phyloP scores from a whole-genome alignment of 2,797 vertebrate species.

The Pangasius mekongensis region DNA sequence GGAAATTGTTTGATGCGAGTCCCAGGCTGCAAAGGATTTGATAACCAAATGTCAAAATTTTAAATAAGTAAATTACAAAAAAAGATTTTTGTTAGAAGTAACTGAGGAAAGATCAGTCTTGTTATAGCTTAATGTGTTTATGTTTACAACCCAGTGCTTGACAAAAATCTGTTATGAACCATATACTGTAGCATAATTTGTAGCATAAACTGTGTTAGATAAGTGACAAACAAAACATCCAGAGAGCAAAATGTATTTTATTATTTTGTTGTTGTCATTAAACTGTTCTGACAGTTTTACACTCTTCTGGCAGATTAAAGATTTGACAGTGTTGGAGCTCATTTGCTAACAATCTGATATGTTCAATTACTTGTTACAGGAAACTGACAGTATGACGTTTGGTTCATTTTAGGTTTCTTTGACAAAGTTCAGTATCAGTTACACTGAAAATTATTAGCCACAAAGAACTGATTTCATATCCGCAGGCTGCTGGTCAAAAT shows the following conservation, averaged over 20 bases:
- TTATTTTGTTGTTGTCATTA: too few species aligned
- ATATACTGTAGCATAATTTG: background rate
- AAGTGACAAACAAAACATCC: background rate
- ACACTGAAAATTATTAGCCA: slow-evolving; percentile 1
- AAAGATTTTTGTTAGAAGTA: background rate
- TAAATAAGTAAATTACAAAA: background rate
- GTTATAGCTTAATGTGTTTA: background rate
- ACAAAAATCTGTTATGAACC: background rate
- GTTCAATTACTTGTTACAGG: background rate
- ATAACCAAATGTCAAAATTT: background rate
- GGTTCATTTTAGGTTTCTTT: slow-evolving; percentile 6
- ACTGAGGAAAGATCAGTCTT: background rate
- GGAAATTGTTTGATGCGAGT: too few species aligned
- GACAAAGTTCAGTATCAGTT: background rate
- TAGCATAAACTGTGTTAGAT: background rate
- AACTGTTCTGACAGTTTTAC: background rate
- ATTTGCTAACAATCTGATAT: background rate
- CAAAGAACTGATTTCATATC: slow-evolving; percentile 17
- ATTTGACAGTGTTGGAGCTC: background rate
- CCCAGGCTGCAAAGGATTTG: background rate
- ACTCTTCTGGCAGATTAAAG: background rate
- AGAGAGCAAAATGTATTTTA: background rate
- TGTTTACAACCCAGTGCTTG: background rate
- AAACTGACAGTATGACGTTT: background rate
- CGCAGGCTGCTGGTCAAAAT: background rate